These are phyloP conservation scores for Lacerta viridis DNA, from an alignment of 2,797 vertebrate species.

Conservation along the genomic window DNA sequence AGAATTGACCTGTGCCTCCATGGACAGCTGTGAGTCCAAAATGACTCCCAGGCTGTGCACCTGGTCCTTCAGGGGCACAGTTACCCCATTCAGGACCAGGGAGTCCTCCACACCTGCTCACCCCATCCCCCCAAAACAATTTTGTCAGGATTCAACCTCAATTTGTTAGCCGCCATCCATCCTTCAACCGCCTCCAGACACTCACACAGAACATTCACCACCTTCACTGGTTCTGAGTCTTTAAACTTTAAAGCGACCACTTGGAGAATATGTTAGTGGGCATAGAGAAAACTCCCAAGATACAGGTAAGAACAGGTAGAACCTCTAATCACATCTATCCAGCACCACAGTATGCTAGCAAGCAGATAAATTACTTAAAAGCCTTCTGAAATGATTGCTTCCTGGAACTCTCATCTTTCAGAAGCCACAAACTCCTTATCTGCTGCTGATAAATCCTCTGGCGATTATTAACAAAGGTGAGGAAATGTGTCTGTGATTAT, in stretches of 20 bases:
- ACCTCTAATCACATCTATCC: background rate
- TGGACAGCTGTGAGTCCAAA: too few species aligned
- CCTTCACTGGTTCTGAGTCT: background rate
- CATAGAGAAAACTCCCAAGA: background rate
- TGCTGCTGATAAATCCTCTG: background rate
- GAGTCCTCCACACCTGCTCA: too few species aligned
- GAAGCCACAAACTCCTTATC: slow-evolving; percentile 29
- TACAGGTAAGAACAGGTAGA: background rate
- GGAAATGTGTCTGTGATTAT: background rate
- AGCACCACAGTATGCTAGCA: background rate
- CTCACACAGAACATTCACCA: too few species aligned
- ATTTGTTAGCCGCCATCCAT: too few species aligned
- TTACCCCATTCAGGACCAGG: too few species aligned
- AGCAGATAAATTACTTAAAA: background rate
- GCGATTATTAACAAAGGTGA: slow-evolving; percentile 18
- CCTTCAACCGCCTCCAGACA: too few species aligned
- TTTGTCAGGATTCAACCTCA: background rate
- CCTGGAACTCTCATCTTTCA: background rate
- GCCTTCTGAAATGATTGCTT: background rate
- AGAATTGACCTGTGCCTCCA: too few species aligned
- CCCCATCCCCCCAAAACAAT: background rate
- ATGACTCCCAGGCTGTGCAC: too few species aligned
- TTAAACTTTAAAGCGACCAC: background rate
- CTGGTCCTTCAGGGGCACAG: too few species aligned
- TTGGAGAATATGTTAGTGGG: background rate